Base-by-base conservation (phyloP, 2,888 invertebrate species). In the Caenorhabditis virilis region DNA sequence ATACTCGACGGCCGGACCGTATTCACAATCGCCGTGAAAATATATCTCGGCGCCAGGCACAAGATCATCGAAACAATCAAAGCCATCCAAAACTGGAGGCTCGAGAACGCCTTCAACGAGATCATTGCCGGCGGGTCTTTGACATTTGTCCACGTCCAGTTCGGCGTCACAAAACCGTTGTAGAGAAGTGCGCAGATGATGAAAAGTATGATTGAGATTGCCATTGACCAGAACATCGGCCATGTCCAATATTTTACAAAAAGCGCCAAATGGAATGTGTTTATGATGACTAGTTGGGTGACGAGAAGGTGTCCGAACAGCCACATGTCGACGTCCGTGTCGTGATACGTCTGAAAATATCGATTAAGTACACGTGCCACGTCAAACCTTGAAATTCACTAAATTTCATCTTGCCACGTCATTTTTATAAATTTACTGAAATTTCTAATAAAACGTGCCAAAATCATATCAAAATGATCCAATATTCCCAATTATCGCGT, bases 201-300 rank as follows among this genome's bases (percentile, higher is more conserved):
- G 87, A 91, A 95, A 63, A 90, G 86, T 41, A 88, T 86, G 79
- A 95, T 87, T 66, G 94, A 95, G 25, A 90, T 86, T 51, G 89
- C 79, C 82, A 93, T 88, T 45, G 92, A 90, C 56, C 89, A 84
- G 69, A 90, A 85, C 85, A 93, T 92, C 77, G 93, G 89, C 84
- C 91, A 88, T 72, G 93, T 93, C 93, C 95, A 95, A 79, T 92
- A 92, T 84, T 90, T 89, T 22, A 91, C 92, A 88, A 94, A 93
- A 60, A 95, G 89, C 49, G 91, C 90, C 79, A 91, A 90, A 83
- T 93, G 91, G 54, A 90, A 85, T 69, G 93, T 87, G 90, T 93
- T 93, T 67, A 91, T 89, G 82, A 91, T 88, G 82, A 95, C 90
- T 81, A 93, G 91, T 77, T 90, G 89, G 23, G 92, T 91, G 83